A percentile compares a stretch with the other conserved stretches of the same genome.
phyloP scores from a whole-genome alignment of 2,113 vertebrate species.

The Bolborhynchus lineola region DNA sequence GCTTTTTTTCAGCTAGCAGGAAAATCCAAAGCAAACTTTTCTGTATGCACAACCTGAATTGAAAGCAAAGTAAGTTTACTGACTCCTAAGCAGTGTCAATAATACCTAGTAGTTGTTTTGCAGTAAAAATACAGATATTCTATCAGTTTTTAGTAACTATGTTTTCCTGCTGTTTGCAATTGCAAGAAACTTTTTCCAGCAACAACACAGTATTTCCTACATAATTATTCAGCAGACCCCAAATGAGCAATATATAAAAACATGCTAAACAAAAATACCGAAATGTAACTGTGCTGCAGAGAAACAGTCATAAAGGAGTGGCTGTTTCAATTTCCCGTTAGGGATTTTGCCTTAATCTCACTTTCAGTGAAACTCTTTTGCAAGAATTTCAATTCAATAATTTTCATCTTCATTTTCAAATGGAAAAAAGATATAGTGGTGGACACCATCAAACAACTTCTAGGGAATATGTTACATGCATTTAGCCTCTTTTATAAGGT shows the following conservation, averaged over 20 bases:
- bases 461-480: background rate
- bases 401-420: background rate
- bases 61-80: constrained; percentile 48
- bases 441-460: background rate
- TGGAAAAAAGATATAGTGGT: background rate
- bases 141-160: constrained; percentile 29
- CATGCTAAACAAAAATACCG: constrained; percentile 5
- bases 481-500: background rate
- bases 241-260: background rate
- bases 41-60: background rate
- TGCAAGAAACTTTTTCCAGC: constrained; percentile 8
- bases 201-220: background rate
- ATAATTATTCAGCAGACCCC: constrained; percentile 8
- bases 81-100: background rate
- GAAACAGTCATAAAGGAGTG: background rate
- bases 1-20: background rate
- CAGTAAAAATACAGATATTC: constrained; percentile 21
- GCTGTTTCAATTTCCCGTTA: background rate
- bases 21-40: constrained; percentile 32
- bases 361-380: background rate
- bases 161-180: constrained; percentile 18
- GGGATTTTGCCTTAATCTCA: background rate
- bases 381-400: background rate
- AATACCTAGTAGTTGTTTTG: constrained; percentile 32
- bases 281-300: constrained; percentile 37